Base-by-base conservation (phyloP, 2,113 vertebrate genomes). In the Notiomystis cincta region DNA sequence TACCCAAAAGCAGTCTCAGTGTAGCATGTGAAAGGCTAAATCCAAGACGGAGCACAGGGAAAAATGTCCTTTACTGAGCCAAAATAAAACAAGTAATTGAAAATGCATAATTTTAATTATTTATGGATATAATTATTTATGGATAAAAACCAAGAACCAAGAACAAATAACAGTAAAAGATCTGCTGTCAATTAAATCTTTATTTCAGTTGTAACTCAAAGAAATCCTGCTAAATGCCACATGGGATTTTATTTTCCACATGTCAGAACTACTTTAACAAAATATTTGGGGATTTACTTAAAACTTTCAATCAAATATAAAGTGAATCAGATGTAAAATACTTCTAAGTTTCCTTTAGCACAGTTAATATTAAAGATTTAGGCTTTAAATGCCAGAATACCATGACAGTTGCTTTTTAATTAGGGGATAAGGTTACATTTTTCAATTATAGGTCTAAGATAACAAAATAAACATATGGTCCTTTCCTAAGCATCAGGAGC, bases 281-380 rank as follows among this genome's bases (percentile, higher is more conserved):
- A 95, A 94, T 95, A 97, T 93, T 94, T 97, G 89, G 90, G 79
- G 83, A 97, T 96, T 96, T 90, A 93, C 70, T 91, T 96, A 71
- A 97, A 97, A 93, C 75, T 96, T 84, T 45, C 87, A 97, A 89
- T 94, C 82, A 92, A 86, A 93, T n/a, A 85, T 83, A 96, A 96
- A 97, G 61, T 56, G 88, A 95, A 82, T 97, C 83, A 95, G 76
- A 95, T 89, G 60, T 54, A 93, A 76, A 97, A 97, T 92, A 90
- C n/a, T 94, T 97, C 79, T 86, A 28, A 75, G 94, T 47, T 96
- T 96, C 58, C 77, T 92, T 93, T 75, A 90, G 70, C 7, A 78
- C n/a, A 86, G 87, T 75, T 82, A 92, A 79, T 96, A 95, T 77
- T 92, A 97, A 95, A 87, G 80, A 87, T 58, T 75, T 80, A 80